Percentiles rank a stretch among this genome's conserved stretches.
phyloP scores from a whole-genome alignment of 2,797 vertebrate species.

The Galagoides demidoff region DNA sequence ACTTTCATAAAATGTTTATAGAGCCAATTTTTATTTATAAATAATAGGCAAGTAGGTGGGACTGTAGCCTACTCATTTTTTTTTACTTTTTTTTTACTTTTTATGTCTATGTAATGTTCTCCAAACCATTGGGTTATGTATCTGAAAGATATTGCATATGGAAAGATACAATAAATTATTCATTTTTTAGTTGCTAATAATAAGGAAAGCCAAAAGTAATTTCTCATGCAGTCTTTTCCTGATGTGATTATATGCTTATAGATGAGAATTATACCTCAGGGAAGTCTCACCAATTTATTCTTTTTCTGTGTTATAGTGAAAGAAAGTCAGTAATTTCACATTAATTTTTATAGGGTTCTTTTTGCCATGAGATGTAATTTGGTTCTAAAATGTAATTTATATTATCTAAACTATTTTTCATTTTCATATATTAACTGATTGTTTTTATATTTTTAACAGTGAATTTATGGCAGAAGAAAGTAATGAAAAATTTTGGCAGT shows the following conservation, averaged over 20 bases:
- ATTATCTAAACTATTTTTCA: constrained; percentile 13
- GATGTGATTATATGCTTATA: neutral
- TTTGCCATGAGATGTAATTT: constrained; percentile 26
- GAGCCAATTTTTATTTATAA: constrained; percentile 13
- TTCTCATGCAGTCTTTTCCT: neutral
- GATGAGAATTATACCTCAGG: neutral
- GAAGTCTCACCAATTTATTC: neutral
- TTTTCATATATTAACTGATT: constrained; percentile 61
- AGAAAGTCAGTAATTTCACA: neutral
- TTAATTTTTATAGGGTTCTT: constrained; percentile 30
- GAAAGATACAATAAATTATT: constrained; percentile 46
- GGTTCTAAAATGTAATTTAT: constrained; percentile 58
- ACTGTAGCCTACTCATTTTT: too few species aligned
- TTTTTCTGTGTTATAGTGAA: neutral
- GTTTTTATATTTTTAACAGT: constrained; percentile 87
- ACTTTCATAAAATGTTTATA: neutral
- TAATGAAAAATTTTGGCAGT: constrained; percentile 99
- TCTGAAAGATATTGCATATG: constrained; percentile 1
- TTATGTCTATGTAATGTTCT: neutral
- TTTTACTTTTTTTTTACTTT: neutral
- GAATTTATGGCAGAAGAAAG: constrained; percentile 98
- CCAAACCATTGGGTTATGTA: neutral
- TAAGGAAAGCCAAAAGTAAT: constrained; percentile 47
- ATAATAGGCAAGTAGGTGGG: neutral
- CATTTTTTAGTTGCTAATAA: constrained; percentile 31